A percentile compares a stretch with the other conserved stretches of the same genome.
Evolutionary conservation across 2,888 invertebrate species (phyloP).

Genomic region (Catocala fraxini): DNA sequence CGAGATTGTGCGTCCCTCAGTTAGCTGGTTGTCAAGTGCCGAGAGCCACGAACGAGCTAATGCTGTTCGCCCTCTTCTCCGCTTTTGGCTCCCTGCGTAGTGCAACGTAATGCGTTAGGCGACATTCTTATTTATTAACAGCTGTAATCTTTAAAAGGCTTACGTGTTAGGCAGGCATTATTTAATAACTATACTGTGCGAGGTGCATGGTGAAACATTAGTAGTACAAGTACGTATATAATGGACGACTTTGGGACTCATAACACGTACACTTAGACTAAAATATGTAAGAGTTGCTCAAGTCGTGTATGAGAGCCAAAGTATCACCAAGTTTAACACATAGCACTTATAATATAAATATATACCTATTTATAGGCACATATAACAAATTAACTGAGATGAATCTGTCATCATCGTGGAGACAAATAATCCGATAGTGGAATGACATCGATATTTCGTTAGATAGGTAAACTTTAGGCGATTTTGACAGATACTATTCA

Average conservation of each 20-base stretch:
- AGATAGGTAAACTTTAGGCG: not conserved
- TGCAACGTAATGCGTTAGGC: slow-evolving; percentile 31
- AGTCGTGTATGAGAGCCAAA: slow-evolving; percentile 28
- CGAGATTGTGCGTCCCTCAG: slow-evolving; percentile 83
- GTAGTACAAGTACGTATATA: slow-evolving; percentile 42
- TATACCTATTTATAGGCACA: slow-evolving; percentile 4
- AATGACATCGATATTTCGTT: not conserved
- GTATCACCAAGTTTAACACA: slow-evolving; percentile 26
- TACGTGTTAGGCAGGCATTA: slow-evolving; percentile 53
- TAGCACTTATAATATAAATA: slow-evolving; percentile 21
- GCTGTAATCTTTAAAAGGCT: slow-evolving; percentile 28
- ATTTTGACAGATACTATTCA: slow-evolving; percentile 15
- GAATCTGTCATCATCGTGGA: slow-evolving; percentile 23
- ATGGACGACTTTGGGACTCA: slow-evolving; percentile 54
- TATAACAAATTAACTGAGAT: not conserved
- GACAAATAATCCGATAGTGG: no score
- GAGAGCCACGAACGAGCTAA: slow-evolving; percentile 93
- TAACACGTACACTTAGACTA: slow-evolving; percentile 19
- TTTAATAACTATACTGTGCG: slow-evolving; percentile 66
- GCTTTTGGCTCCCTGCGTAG: slow-evolving; percentile 91
- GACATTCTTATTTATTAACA: slow-evolving; percentile 30
- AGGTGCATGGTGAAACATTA: slow-evolving; percentile 76
- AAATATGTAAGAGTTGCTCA: slow-evolving; percentile 1
- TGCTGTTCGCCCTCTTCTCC: slow-evolving; percentile 96
- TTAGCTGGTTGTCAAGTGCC: slow-evolving; percentile 90